Evolutionary conservation across 2,888 invertebrate species (phyloP), one percentile per base, ranked within the genome.

Genomic region (Caenorhabditis sinica): DNA sequence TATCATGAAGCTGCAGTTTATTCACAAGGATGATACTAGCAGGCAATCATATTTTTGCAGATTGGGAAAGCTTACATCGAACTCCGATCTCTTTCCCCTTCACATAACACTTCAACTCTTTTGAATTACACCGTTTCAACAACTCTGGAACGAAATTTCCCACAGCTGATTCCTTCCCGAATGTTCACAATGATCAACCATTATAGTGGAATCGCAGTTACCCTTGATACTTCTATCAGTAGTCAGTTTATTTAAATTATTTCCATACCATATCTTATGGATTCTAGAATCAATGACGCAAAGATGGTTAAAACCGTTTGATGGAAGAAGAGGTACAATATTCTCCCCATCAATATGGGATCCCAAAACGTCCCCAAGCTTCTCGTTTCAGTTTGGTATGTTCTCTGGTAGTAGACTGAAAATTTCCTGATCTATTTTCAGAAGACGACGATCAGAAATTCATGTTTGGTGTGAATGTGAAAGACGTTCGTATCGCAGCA

Each of bases 151-250:
- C 20, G 30, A 0, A 45, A 75, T 28, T 82, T 82, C 33, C 82
- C 82, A 0, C 82, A 82, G 45, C 28, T 71, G 23, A 75, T 82
- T 17, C 82, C 82, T n/a, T 45, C 82, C 5, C 17, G 75, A 58
- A 82, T 82, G 82, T 82, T 82, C 63, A 82, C 82, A 30, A 75
- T 82, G 69, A 82, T 82, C 20, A 82, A 82, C n/a, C 75, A 82
- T 60, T 36, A 82, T 49, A 75, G 75, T 58, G 71, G 69, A 11
- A 75, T 82, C 33, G 82, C 65, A 23, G 63, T 82, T 17, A 75
- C 74, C 5, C 28, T 82, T 9, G 75, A 82, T 49, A 75, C 82
- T 15, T 75, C 71, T 9, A 36, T 53, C 28, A 69, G 51, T n/a
- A 75, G 65, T 63, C 13, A 53, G 71, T 56, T 66, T 13, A n/a